Evolutionary conservation across 23 tunicate genomes (phyloP), one percentile per base, ranked within the genome.

Genomic region (Corella eumyota): DNA sequence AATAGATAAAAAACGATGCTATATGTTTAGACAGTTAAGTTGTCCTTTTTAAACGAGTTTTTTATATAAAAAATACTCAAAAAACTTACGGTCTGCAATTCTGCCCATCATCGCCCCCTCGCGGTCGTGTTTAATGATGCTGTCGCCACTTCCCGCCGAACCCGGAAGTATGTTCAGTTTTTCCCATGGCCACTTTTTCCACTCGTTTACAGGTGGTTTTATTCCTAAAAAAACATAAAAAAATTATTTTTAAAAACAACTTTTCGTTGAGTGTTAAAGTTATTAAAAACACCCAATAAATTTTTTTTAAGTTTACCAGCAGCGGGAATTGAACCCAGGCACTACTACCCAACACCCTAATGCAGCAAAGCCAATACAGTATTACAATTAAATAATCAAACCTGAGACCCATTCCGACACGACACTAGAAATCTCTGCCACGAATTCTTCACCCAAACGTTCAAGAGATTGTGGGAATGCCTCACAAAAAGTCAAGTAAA

Each of bases 401-500:
- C 85, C 85, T 13, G 69, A 28, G 0, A 76, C 38, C 95, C 95
- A 85, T 37, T 85, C 78, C 17, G 71, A 76, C 7, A 58, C 48
- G 9, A 74, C 64, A 45, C 31, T 33, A 28, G 73, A 71, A 19
- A 85, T 27, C 60, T 85, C 84, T 3, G 78, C 27, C 32, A 76
- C 64, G 58, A 85, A 85, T 52, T 85, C 72, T 63, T 85, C 95
- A 2, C 74, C 54, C 25, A 85, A 62, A 23, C 75, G 77, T 32
- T 76, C 84, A 24, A 29, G 58, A 19, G 95, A 85, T 64, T 85
- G 84, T n/a, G 95, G 84, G 65, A 76, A 85, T n/a, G 95, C 95
- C 60, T 76, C 84, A 30, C 64, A 61, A 55, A 85, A 76, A 4
- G 95, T 71, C 2, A 76, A 54, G 58, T 76, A 85, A 22, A 85